These are phyloP conservation scores for Phlogophora meticulosa DNA, from an alignment of 2,888 invertebrate genomes.

Conservation along the genomic window DNA sequence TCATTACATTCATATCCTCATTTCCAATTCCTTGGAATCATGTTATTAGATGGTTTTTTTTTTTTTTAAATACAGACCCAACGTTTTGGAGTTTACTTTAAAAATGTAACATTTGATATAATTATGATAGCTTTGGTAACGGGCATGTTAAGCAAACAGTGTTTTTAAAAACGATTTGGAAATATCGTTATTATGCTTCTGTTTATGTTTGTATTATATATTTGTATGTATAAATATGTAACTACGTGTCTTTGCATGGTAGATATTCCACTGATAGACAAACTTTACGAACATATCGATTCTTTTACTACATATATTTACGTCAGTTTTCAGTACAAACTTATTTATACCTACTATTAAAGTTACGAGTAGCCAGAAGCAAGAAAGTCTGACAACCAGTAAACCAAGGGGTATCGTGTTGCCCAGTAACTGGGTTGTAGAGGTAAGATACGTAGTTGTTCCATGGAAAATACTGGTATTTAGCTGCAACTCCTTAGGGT, in stretches of 20 bases:
- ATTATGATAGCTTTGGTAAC: slow-evolving; percentile 30
- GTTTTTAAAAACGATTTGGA: slow-evolving; percentile 28
- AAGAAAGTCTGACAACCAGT: too few species aligned
- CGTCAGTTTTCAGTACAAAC: neutral
- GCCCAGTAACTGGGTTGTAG: too few species aligned
- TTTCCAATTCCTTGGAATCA: slow-evolving; percentile 72
- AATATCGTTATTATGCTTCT: slow-evolving; percentile 14
- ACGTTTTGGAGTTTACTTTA: slow-evolving; percentile 26
- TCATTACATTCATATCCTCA: slow-evolving; percentile 77
- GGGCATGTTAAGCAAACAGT: slow-evolving; percentile 26
- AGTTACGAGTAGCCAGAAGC: too few species aligned
- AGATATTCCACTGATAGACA: neutral
- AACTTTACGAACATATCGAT: neutral
- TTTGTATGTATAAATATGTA: slow-evolving; percentile 9
- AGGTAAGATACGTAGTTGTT: too few species aligned
- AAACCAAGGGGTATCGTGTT: too few species aligned
- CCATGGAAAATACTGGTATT: too few species aligned
- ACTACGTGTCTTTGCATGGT: neutral
- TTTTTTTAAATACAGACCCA: slow-evolving; percentile 37
- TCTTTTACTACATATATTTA: too few species aligned
- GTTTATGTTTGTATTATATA: slow-evolving; percentile 13
- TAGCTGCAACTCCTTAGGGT: too few species aligned
- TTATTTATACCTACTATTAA: neutral
- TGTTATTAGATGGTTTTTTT: slow-evolving; percentile 67
- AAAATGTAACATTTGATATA: slow-evolving; percentile 32